Base-by-base conservation (phyloP, 1,140 invertebrate species). In the Meloidogyne hapla region DNA sequence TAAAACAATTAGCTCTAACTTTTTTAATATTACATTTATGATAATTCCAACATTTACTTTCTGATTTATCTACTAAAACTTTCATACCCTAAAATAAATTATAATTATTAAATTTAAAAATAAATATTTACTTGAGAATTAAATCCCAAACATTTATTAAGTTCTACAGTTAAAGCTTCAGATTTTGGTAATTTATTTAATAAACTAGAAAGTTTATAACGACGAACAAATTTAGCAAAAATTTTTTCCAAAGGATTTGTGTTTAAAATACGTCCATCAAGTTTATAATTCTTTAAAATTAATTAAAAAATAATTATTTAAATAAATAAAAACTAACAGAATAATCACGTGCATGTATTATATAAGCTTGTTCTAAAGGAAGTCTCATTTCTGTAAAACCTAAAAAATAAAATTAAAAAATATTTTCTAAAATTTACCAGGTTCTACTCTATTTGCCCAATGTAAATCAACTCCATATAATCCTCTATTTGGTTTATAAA, bases 11-110 rank as follows among this genome's bases (percentile, higher is more conserved):
- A n/a, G 48, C 48, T 6, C 48, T n/a, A 56, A 56, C 48, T 56
- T 56, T 56, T 56, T 56, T 56, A 56, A 56, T 56, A 56, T n/a
- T n/a, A 56, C 48, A 56, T 56, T 56, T 56, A n/a, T 56, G 48
- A 56, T 56, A 56, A 56, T 56, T 56, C 48, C 48, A 56, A 56
- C 48, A 56, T 56, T 56, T 56, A 56, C 48, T 56, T 56, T 56
- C 48, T 6, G 48, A n/a, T 56, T 56, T 56, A 8, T 56, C 48
- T n/a, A 56, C 3, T 6, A 56, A n/a, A 56, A 56, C 48, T 56
- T 56, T 56, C 48, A 56, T 56, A 5, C 48, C 48, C 48, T 56
- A n/a, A n/a, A 5, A n/a, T n/a, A 56, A 6, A 0, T 5, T n/a
- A n/a, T 56, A 56, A 48, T 18, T 48, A 18, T 18, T n/a, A 56